Evolutionary conservation across 2,113 vertebrate species (phyloP), one percentile per base, ranked within the genome.

Genomic region (Platichthys stellatus): DNA sequence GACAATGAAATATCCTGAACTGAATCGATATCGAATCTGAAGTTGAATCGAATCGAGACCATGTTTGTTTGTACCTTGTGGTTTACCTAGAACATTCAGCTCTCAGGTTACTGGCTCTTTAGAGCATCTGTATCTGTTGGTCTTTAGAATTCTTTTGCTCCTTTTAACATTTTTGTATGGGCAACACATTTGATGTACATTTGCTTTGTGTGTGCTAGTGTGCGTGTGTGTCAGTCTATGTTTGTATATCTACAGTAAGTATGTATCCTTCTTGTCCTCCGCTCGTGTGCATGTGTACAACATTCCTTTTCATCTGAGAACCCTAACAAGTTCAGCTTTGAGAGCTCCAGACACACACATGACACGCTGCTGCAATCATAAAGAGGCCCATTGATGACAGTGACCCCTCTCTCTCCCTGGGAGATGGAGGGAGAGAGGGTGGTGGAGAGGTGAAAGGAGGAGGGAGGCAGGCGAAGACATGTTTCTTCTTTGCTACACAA

Each of bases 361-460:
- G 70, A 82, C 84, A 76, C 23, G 4, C 63, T 61, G 47, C 69
- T 72, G 73, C 68, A 47, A 79, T 85, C 72, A 87, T 86, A 90
- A 90, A 92, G 85, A 82, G 80, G 57, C 80, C 88, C 84, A 84
- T 80, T 90, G 87, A 89, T 88, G 82, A 86, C 76, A 53, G 83
- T 82, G 84, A 86, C 79, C 84, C 80, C 76, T 84, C 63, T 86
- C 80, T 85, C 80, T 56, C 76, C 54, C 72, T 60, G 63, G 63
- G 45, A 80, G 75, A 84, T 40, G 78, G 53, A 65, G 77, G 57
- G 77, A 67, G 76, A 68, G 71, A 54, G 80, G 23, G 63, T 57
- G 35, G 61, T 60, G 6, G 40, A 47, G 71, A 64, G 58, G 66
- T 74, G 64, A 80, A 75, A 45, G 49, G 64, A 80, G 57, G 72